phyloP scores from a whole-genome alignment of 2,888 invertebrate species.

The Yponomeuta sedellus region DNA sequence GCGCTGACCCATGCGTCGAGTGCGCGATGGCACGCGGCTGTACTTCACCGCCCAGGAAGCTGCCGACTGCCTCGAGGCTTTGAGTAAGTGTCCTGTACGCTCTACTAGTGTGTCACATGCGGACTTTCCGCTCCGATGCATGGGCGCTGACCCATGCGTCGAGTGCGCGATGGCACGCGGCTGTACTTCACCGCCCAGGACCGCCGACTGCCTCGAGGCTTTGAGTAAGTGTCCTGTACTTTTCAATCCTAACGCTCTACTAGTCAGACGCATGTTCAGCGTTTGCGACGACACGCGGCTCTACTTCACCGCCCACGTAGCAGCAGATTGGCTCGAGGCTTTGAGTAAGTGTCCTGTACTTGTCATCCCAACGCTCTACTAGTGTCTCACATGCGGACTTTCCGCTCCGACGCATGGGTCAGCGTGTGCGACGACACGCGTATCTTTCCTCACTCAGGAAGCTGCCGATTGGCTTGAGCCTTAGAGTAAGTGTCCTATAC shows the following conservation, averaged over 20 bases:
- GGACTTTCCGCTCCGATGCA: slow-evolving; percentile 88
- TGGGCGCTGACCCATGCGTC: too few relatives aligned
- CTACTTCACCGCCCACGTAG: slow-evolving; percentile 88
- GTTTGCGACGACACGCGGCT: slow-evolving; percentile 89
- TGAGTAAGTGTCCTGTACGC: slow-evolving; percentile 75
- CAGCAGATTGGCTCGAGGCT: slow-evolving; percentile 82
- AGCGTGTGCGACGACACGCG: slow-evolving; percentile 88
- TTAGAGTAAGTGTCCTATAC: slow-evolving; percentile 76
- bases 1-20: too few relatives aligned
- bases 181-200: slow-evolving; percentile 90
- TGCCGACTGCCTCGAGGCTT: slow-evolving; percentile 81
- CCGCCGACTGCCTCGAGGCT: slow-evolving; percentile 82
- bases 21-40: slow-evolving; percentile 88
- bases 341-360: slow-evolving; percentile 75
- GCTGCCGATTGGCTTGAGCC: slow-evolving; percentile 84
- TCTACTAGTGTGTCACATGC: too few relatives aligned
- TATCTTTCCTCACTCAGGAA: slow-evolving; percentile 88
- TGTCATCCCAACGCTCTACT: too few relatives aligned
- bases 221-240: slow-evolving; percentile 75
- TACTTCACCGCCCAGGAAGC: slow-evolving; percentile 90
- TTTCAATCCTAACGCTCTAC: too few relatives aligned
- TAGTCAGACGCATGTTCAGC: slow-evolving; percentile 83
- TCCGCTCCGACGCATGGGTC: slow-evolving; percentile 85
- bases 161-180: slow-evolving; percentile 87
- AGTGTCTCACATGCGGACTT: too few relatives aligned